Percentiles rank a stretch among this genome's conserved stretches.
phyloP scores from a whole-genome alignment of 2,797 vertebrate genomes.

The Urocyon cinereoargenteus region DNA sequence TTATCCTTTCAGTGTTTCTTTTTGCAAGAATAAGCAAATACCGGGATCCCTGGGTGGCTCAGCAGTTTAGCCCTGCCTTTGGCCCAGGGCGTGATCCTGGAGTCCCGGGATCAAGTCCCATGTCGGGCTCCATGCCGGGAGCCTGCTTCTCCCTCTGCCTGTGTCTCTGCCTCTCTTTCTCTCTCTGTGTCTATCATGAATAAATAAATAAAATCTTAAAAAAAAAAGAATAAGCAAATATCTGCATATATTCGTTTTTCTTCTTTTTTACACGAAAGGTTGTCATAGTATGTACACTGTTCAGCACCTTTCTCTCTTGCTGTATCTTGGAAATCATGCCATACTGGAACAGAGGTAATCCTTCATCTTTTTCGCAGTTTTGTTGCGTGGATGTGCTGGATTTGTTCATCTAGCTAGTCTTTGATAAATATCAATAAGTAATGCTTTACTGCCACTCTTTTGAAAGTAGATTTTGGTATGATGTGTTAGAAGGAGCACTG shows the following conservation, averaged over 20 bases:
- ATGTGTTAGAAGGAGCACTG: not conserved
- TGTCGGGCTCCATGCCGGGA: too few relatives aligned
- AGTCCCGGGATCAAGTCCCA: too few relatives aligned
- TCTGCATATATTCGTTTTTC: not conserved
- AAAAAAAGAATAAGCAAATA: not conserved
- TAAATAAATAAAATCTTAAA: too few relatives aligned
- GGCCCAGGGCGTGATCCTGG: too few relatives aligned
- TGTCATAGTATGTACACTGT: not conserved
- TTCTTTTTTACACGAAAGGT: not conserved
- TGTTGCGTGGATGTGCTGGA: not conserved
- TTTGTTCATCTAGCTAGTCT: not conserved
- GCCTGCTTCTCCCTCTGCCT: too few relatives aligned
- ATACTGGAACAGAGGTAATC: not conserved
- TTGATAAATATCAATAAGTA: not conserved
- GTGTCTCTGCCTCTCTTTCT: too few relatives aligned
- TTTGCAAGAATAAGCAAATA: not conserved
- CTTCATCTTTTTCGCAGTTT: not conserved
- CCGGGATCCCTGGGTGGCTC: too few relatives aligned
- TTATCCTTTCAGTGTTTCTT: not conserved
- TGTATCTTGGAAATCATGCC: not conserved
- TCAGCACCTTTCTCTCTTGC: not conserved
- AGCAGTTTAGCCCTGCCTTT: too few relatives aligned
- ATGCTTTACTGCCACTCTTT: conserved; percentile 7
- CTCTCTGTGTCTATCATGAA: too few relatives aligned
- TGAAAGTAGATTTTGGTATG: not conserved